A percentile compares a stretch with the other conserved stretches of the same genome.
Conservation (phyloP, 92 coral and sea anemone species). For the Siderastrea siderea region DNA sequence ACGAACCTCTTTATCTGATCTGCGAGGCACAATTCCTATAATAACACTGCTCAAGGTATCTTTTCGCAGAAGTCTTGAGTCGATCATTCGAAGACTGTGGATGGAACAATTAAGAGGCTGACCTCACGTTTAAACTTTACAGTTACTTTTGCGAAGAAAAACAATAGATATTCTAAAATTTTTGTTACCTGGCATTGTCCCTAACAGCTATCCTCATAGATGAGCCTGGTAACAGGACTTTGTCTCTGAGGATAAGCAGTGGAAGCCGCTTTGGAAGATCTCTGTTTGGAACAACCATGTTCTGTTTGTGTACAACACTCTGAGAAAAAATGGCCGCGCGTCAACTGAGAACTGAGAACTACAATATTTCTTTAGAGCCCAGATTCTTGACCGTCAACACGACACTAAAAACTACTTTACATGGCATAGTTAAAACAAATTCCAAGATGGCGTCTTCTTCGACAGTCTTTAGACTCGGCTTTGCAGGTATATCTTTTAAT, state of each 20-base stretch:
- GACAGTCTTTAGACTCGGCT: background rate
- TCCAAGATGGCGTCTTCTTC: slow-evolving; percentile 68
- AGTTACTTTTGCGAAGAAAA: background rate
- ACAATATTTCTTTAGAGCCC: background rate
- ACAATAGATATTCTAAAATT: background rate
- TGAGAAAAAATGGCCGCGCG: background rate
- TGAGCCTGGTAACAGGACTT: slow-evolving; percentile 92
- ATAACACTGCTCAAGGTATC: slow-evolving; percentile 88
- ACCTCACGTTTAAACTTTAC: background rate
- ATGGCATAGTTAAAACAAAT: background rate
- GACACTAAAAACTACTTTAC: slow-evolving; percentile 25
- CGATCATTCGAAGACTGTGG: slow-evolving; percentile 86
- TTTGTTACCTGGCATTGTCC: slow-evolving; percentile 82
- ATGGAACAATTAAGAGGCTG: background rate
- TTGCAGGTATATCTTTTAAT: slow-evolving; percentile 13
- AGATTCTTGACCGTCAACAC: background rate
- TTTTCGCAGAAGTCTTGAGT: slow-evolving; percentile 81
- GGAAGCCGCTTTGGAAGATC: slow-evolving; percentile 87
- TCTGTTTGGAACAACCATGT: slow-evolving; percentile 41
- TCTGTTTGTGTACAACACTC: background rate
- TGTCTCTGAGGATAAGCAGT: slow-evolving; percentile 83
- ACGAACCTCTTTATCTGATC: slow-evolving; percentile 84
- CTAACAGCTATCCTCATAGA: slow-evolving; percentile 94
- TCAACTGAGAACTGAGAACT: background rate
- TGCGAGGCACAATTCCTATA: slow-evolving; percentile 87